Base-by-base conservation (phyloP, 2,888 invertebrate genomes). In the Neoaliturus tenellus region DNA sequence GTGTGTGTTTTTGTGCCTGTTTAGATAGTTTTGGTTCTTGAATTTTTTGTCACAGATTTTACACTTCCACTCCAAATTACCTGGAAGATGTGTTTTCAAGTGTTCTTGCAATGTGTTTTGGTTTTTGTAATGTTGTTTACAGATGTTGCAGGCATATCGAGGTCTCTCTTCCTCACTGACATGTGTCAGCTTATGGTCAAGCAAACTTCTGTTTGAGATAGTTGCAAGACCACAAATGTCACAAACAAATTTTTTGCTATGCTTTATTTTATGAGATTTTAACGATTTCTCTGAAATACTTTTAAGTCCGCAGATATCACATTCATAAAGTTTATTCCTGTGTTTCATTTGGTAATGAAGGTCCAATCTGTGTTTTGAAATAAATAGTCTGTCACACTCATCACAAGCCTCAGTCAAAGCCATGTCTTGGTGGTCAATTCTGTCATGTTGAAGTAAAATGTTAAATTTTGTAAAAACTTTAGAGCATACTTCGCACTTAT, bases 231-330 rank as follows among this genome's bases (percentile, higher is more conserved):
- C 55, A 31, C 78, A 78, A 12, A 78, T 20, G 23, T 78, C 48
- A 78, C 78, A 78, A 10, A 55, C 23, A 33, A 78, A 78, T 10
- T 23, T 51, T 31, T n/a, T n/a, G 23, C 78, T 78, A 25, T 78
- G 78, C 17, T 35, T 23, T 8, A 8, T 12, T n/a, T 78, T 78
- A 17, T 78, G 78, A 48, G 55, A 33, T 35, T 78, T 55, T 35
- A 78, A 35, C 3, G 78, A 78, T 35, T 78, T 78, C 28, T 55
- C 48, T 33, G 78, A 55, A n/a, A 35, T 33, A 55, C 78, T 55
- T 31, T 55, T 78, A 5, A 78, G 51, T 2, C 78, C 78, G 33
- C 78, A 78, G 10, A 78, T 5, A 33, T 78, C 78, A 78, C 78
- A 78, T 51, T 55, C 55, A 23, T 51, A 55, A 1, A 35, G 4